Evolutionary conservation across 1,140 invertebrate genomes (phyloP), one percentile per base, ranked within the genome.

Genomic region (Aporrectodea caliginosa): DNA sequence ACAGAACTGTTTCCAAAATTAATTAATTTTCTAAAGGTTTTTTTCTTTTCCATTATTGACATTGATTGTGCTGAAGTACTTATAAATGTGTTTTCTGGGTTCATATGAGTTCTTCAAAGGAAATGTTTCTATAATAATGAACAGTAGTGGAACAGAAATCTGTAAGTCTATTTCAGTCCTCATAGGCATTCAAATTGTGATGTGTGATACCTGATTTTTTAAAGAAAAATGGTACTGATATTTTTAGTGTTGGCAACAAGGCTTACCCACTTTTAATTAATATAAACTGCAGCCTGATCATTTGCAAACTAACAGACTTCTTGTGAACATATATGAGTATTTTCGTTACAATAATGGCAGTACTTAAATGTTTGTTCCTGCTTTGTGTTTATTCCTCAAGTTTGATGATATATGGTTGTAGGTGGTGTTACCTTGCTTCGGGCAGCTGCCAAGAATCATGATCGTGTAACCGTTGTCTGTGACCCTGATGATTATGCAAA

Each of bases 381-480:
- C 31, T 33, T 82, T 82, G 33, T 84, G 6, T 30, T n/a, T 58
- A 6, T 79, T 14, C 77, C 12, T 29, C 1, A 68, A 69, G n/a
- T 29, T 68, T 29, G 29, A 22, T 68, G 32, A 79, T 73, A 16
- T 79, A 79, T 71, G 78, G 16, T 81, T 84, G 22, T 80, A 91
- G 95, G 96, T 78, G 97, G 97, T 69, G 97, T 99, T 0, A 98
- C 97, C 0, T 87, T 99, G 2, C 88, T 99, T 0, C 89, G 97
- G 85, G 97, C 97, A 12, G 97, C 96, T 27, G 97, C 97, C 22
- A 99, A 99, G 89, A 99, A 99, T 90, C 95, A 98, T 87, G 91
- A 92, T n/a, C 91, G 97, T 84, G 97, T 99, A 0, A 96, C 96
- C 0, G 93, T 99, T 72, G 87, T 99, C 71, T 97, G 95, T 89